Conservation (phyloP, 2,797 vertebrate species). For the Intellagama lesueurii region DNA sequence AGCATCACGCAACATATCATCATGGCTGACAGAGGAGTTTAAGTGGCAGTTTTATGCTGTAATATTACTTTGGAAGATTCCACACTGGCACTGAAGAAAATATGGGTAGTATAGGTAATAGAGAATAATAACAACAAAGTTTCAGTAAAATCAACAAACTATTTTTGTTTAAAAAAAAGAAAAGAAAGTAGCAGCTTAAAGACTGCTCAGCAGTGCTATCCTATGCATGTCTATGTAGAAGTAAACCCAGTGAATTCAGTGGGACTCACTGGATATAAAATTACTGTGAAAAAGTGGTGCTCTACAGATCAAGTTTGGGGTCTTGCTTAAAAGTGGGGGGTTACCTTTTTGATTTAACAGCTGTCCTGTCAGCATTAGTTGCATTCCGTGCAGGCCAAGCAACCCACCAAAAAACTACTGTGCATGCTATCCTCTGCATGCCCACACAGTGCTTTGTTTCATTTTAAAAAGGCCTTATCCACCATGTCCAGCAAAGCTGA, state of each 20-base stretch:
- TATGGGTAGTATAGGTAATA: neutral
- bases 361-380: neutral
- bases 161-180: too few relatives aligned
- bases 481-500: neutral
- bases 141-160: neutral
- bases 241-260: neutral
- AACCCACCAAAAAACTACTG: neutral
- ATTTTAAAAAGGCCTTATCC: neutral
- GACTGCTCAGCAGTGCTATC: too few relatives aligned
- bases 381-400: neutral
- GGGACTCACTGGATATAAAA: neutral
- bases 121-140: neutral
- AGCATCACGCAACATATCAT: neutral
- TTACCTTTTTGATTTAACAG: neutral
- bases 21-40: neutral
- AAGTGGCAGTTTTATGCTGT: neutral
- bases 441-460: too few relatives aligned
- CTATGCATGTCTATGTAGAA: neutral
- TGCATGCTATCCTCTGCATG: neutral
- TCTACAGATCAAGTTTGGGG: neutral
- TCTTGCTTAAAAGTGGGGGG: neutral
- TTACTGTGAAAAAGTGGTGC: neutral
- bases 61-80: neutral
- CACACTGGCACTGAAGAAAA: neutral
- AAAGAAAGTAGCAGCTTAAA: neutral